These are phyloP conservation scores for Eonycteris spelaea DNA, from an alignment of 2,113 vertebrate species.

Conservation along the genomic window DNA sequence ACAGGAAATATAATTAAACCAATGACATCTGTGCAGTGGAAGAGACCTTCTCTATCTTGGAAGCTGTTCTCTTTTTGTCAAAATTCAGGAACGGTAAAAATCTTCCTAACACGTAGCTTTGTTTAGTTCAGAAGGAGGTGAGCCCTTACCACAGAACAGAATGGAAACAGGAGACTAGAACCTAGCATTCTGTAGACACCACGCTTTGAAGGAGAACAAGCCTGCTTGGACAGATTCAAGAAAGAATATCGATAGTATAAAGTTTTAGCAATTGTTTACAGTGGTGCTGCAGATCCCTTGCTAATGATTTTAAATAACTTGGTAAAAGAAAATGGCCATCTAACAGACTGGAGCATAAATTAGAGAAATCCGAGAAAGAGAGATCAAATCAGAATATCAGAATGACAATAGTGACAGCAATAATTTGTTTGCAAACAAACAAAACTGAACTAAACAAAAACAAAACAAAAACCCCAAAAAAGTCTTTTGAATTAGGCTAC, in stretches of 20 bases:
- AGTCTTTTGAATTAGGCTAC: not conserved
- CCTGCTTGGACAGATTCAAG: not conserved
- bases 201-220: not conserved
- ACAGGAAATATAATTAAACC: constrained; percentile 64
- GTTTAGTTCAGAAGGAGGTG: not conserved
- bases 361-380: not conserved
- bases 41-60: constrained; percentile 50
- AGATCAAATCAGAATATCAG: not conserved
- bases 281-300: not conserved
- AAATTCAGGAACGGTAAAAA: constrained; percentile 37
- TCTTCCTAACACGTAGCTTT: not conserved
- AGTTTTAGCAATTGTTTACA: not conserved
- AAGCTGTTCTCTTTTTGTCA: constrained; percentile 51
- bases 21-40: constrained; percentile 57
- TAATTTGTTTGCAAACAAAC: not conserved
- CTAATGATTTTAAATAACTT: not conserved
- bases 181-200: not conserved
- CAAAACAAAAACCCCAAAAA: not conserved
- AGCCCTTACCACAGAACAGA: not conserved
- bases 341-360: not conserved
- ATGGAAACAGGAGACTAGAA: not conserved
- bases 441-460: not conserved
- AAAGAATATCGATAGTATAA: not conserved
- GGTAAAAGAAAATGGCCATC: not conserved
- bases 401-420: not conserved